Conservation (phyloP, 2,888 invertebrate species). For the Polia nebulosa region DNA sequence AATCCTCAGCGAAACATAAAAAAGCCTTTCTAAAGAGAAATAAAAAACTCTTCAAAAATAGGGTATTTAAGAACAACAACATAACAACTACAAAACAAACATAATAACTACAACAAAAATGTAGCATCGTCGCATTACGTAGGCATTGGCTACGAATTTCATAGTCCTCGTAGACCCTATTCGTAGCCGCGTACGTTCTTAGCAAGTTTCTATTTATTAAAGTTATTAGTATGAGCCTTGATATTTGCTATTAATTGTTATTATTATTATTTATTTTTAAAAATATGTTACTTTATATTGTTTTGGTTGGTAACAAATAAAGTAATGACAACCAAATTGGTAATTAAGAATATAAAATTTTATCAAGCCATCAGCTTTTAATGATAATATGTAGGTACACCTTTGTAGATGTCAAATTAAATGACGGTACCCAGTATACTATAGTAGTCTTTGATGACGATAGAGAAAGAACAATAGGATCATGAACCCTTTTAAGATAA, state of each 20-base stretch:
- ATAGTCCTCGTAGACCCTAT: slow-evolving; percentile 21
- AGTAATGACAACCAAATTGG: too few relatives aligned
- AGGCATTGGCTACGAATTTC: slow-evolving; percentile 10
- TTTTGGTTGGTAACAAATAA: not conserved
- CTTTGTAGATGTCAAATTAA: slow-evolving; percentile 10
- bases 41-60: not conserved
- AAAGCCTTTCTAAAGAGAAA: not conserved
- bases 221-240: too few relatives aligned
- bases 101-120: too few relatives aligned
- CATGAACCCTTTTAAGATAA: slow-evolving; percentile 14
- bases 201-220: slow-evolving; percentile 14
- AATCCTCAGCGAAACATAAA: not conserved
- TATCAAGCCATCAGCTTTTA: too few relatives aligned
- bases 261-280: too few relatives aligned
- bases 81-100: too few relatives aligned
- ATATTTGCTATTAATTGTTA: too few relatives aligned
- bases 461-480: slow-evolving; percentile 18
- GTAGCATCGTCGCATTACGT: not conserved
- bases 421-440: too few relatives aligned
- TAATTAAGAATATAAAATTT: not conserved
- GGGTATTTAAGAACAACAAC: too few relatives aligned
- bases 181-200: slow-evolving; percentile 29
- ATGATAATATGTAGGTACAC: not conserved
- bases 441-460: too few relatives aligned
- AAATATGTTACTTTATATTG: not conserved